Evolutionary conservation across 2,888 invertebrate species (phyloP), one percentile per base, ranked within the genome.

Genomic region (Nysson spinosus): DNA sequence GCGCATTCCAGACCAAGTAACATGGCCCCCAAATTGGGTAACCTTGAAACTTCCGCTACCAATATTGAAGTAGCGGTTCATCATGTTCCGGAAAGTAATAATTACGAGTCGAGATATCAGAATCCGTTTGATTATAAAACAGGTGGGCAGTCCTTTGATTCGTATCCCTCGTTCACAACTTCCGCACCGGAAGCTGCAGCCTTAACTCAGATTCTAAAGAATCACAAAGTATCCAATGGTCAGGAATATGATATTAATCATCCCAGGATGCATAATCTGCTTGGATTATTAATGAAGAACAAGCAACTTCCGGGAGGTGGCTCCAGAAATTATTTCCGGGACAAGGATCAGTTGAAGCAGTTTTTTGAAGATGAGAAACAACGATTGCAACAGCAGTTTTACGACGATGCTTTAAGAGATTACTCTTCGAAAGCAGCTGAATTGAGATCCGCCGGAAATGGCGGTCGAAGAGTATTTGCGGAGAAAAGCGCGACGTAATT

Each of bases 251-350:
- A 82, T 11, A 60, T 81, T 2, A 85, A 86, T 57, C 82, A 85
- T 46, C 84, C 84, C 0, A 76, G 83, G 55, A 81, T 78, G 43
- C 86, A 87, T 40, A 87, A 87, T 64, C 72, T 84, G 2, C 50
- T 85, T 2, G 85, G 86, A 1, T 47, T 85, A 1, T 44, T 86
- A n/a, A 86, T 86, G 85, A 87, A 87, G 54, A 86, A 83, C 46
- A 85, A 83, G 22, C 83, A 83, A 17, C 49, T 86, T 2, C 86
- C 87, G 0, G 12, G 14, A 0, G 81, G 85, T 1, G 60, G 47
- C 1, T n/a, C 61, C 2, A 70, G 70, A 3, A 81, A 52, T 28
- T 69, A 72, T 11, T 74, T 78, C n/a, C 72, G 63, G 2, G 70
- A 82, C n/a, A 66, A 70, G 12, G 77, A 76, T 12, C 79, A 83